phyloP scores from a whole-genome alignment of 2,888 invertebrate species.

The Falcaria lacertinaria region DNA sequence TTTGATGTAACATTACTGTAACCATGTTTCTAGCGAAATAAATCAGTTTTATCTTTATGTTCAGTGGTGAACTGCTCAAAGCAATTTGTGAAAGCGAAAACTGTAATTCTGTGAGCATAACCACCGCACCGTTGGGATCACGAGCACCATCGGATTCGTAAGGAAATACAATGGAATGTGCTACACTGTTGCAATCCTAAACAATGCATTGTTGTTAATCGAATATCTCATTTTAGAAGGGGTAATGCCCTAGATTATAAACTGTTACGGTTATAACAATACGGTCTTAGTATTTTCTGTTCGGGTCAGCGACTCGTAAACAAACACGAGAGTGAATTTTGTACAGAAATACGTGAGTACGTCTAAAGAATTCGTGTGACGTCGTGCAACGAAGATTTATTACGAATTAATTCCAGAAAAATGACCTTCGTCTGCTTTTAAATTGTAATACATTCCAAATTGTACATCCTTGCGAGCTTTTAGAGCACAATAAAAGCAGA shows the following conservation, averaged over 20 bases:
- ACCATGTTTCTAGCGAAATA: too few species aligned
- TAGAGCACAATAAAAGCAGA: not conserved
- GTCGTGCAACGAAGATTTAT: slow-evolving; percentile 9
- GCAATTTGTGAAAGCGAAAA: too few species aligned
- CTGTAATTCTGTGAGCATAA: not conserved
- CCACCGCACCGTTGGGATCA: not conserved
- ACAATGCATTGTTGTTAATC: slow-evolving; percentile 60
- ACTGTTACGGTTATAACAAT: slow-evolving; percentile 61
- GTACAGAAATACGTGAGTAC: slow-evolving; percentile 17
- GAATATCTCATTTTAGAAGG: slow-evolving; percentile 65
- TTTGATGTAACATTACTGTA: too few species aligned
- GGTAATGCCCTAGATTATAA: slow-evolving; percentile 72
- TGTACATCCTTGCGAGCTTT: not conserved
- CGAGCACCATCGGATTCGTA: slow-evolving; percentile 3
- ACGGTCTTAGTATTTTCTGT: slow-evolving; percentile 59
- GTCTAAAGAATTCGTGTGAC: slow-evolving; percentile 24
- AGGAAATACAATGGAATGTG: slow-evolving; percentile 46
- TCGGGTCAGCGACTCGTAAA: slow-evolving; percentile 67
- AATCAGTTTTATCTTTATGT: too few species aligned
- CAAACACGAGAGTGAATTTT: slow-evolving; percentile 45
- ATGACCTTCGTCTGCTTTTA: not conserved
- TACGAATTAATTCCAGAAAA: not conserved
- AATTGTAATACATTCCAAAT: not conserved
- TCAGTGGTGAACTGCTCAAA: too few species aligned
- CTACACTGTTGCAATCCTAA: slow-evolving; percentile 57